These are phyloP conservation scores for Papilio aristodemus DNA, from an alignment of 1,140 invertebrate genomes.

Conservation along the genomic window DNA sequence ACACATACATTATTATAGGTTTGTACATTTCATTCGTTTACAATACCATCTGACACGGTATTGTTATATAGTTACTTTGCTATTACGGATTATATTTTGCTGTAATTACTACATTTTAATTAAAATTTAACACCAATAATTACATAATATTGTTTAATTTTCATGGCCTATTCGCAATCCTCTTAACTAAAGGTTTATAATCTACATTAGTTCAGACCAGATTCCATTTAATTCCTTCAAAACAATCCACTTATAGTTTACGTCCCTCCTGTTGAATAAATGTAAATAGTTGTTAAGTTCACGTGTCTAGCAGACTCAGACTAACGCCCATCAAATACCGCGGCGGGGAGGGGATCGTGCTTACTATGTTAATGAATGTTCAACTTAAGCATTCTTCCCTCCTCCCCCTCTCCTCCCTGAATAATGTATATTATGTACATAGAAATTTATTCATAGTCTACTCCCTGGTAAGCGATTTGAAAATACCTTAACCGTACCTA, in stretches of 20 bases:
- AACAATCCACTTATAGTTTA: slow-evolving; percentile 5
- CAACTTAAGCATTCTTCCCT: background rate
- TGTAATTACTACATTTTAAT: too few relatives aligned
- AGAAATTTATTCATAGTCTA: slow-evolving; percentile 20
- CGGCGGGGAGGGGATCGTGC: background rate
- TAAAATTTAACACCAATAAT: too few relatives aligned
- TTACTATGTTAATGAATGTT: slow-evolving; percentile 10
- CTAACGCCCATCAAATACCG: background rate
- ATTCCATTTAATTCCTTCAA: background rate
- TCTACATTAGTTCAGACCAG: background rate
- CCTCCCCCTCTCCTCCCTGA: too few relatives aligned
- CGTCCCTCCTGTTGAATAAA: slow-evolving; percentile 2
- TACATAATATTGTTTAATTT: too few relatives aligned
- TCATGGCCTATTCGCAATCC: background rate
- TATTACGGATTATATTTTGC: too few relatives aligned
- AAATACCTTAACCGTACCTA: slow-evolving; percentile 10
- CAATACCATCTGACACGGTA: too few relatives aligned
- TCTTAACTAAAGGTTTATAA: background rate
- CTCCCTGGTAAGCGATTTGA: background rate
- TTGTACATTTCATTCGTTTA: too few relatives aligned
- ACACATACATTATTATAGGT: too few relatives aligned
- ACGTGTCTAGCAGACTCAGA: background rate
- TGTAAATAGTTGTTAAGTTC: slow-evolving; percentile 11
- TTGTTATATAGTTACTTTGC: too few relatives aligned
- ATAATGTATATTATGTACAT: slow-evolving; percentile 1